A percentile compares a stretch with the other conserved stretches of the same genome.
Evolutionary conservation across 2,888 invertebrate species (phyloP).

Genomic region (Temnothorax rugatulus): DNA sequence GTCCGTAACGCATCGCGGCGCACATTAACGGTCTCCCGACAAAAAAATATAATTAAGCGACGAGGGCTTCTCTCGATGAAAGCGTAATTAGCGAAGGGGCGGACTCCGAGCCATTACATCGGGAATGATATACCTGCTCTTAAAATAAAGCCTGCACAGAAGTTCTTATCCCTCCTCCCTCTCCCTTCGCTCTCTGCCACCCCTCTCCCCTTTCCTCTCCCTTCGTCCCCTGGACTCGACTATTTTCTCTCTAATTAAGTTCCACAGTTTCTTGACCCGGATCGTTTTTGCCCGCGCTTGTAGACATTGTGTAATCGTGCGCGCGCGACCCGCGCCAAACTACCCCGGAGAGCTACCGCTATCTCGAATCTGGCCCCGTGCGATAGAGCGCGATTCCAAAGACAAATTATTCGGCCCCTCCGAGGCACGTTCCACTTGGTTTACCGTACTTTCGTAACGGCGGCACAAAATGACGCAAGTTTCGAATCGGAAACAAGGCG

Average conservation of each 20-base stretch:
- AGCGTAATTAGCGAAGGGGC: constrained; percentile 57
- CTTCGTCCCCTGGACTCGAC: constrained; percentile 17
- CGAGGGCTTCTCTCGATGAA: constrained; percentile 47
- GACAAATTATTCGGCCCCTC: constrained; percentile 61
- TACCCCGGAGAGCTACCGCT: constrained; percentile 43
- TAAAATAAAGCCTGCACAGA: constrained; percentile 57
- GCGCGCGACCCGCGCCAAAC: constrained; percentile 46
- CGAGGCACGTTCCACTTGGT: constrained; percentile 49
- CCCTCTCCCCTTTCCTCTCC: too few relatives aligned
- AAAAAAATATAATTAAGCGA: constrained; percentile 59
- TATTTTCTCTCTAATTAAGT: constrained; percentile 71
- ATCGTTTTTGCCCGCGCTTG: constrained; percentile 62
- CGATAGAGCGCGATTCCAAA: constrained; percentile 54
- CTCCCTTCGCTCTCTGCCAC: neutral
- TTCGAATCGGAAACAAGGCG: constrained; percentile 45
- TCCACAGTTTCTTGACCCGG: constrained; percentile 67
- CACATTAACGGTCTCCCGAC: constrained; percentile 28
- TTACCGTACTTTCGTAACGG: constrained; percentile 35
- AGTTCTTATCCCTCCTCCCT: constrained; percentile 54
- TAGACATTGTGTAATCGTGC: constrained; percentile 62
- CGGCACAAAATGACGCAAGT: constrained; percentile 44
- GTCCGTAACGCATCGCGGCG: constrained; percentile 13
- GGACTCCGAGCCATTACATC: constrained; percentile 39
- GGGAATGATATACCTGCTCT: constrained; percentile 57
- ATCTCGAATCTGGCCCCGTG: constrained; percentile 54